phyloP scores from a whole-genome alignment of 2,888 invertebrate genomes.

The Phasia obesa region DNA sequence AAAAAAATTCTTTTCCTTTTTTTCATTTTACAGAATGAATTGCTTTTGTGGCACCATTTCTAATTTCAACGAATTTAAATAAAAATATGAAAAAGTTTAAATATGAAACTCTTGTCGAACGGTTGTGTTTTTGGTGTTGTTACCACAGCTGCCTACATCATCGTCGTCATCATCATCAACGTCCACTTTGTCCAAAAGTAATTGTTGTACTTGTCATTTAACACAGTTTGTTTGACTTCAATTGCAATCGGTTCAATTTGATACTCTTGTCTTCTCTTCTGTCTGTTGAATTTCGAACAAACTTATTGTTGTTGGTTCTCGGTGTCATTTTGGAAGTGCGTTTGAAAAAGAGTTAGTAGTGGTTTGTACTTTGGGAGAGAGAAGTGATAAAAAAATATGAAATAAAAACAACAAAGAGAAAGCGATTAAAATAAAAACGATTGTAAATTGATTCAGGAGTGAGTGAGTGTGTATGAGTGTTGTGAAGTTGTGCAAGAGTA shows the following conservation, averaged over 20 bases:
- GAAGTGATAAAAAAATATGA: background rate
- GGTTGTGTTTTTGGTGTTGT: conserved; percentile 51
- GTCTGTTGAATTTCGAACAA: too few relatives aligned
- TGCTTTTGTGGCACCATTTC: conserved; percentile 47
- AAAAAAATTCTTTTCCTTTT: conserved; percentile 14
- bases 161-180: background rate
- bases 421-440: conserved; percentile 3
- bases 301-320: background rate
- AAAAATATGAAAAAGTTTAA: conserved; percentile 49
- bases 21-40: conserved; percentile 33
- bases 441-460: background rate
- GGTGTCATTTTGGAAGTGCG: background rate
- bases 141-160: background rate
- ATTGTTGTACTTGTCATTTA: background rate
- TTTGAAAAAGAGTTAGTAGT: conserved; percentile 5
- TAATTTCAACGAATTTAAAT: conserved; percentile 39
- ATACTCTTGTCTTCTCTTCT: conserved; percentile 1
- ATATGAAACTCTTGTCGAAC: conserved; percentile 59
- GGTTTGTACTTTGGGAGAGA: background rate
- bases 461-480: too few relatives aligned
- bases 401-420: conserved; percentile 7
- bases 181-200: conserved; percentile 7
- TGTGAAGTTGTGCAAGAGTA: background rate
- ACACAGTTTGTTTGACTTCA: background rate
- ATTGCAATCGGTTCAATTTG: conserved; percentile 13